Evolutionary conservation across 2,888 invertebrate species (phyloP).

Genomic region (Noctuana brunneofusca): DNA sequence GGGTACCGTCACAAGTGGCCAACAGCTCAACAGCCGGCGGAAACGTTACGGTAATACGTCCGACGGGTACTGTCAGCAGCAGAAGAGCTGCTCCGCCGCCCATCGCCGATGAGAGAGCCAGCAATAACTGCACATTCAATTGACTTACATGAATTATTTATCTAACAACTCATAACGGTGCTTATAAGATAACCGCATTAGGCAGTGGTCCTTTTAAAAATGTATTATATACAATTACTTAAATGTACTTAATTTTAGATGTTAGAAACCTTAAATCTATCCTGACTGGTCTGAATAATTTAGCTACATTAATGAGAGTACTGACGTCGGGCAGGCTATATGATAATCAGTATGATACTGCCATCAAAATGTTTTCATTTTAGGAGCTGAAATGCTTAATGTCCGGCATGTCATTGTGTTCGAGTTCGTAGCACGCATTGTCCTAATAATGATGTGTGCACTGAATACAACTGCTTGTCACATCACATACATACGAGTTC

Average conservation of each 20-base stretch:
- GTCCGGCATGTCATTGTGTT: conserved; percentile 24
- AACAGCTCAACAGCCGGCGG: conserved; percentile 84
- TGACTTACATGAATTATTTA: not conserved
- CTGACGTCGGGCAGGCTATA: not conserved
- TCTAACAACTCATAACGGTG: not conserved
- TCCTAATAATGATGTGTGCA: conserved; percentile 23
- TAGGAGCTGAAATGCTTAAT: conserved; percentile 21
- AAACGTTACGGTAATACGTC: conserved; percentile 85
- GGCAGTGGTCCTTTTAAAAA: too few relatives aligned
- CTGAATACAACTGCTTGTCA: conserved; percentile 19
- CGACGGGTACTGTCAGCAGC: conserved; percentile 87
- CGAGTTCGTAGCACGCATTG: conserved; percentile 25
- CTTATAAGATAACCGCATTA: not conserved
- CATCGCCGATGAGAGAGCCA: conserved; percentile 86
- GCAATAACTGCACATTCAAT: conserved; percentile 77
- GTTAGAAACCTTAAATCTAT: not conserved
- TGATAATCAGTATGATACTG: conserved; percentile 10
- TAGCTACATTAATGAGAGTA: too few relatives aligned
- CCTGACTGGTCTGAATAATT: not conserved
- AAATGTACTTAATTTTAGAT: too few relatives aligned
- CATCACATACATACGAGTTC: not conserved
- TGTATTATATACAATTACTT: too few relatives aligned
- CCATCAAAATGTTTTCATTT: conserved; percentile 17
- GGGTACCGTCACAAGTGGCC: conserved; percentile 71
- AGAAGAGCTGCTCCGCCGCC: conserved; percentile 87